Percentiles rank a stretch among this genome's conserved stretches.
Conservation (phyloP, 2,888 invertebrate species). For the Morpho deidamia region DNA sequence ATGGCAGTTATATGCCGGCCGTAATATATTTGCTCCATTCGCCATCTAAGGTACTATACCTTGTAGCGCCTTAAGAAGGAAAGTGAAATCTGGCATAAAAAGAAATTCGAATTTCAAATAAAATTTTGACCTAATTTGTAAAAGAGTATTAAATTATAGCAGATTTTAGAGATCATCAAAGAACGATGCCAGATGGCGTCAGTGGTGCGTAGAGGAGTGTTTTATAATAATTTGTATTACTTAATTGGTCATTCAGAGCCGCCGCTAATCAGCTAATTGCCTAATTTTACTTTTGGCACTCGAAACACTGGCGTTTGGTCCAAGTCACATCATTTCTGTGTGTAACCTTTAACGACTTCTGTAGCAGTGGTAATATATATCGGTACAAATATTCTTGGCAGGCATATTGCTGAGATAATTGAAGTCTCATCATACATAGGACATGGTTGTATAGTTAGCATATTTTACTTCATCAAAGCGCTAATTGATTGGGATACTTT, state of each 20-base stretch:
- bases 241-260: slow-evolving; percentile 50
- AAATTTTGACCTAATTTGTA: slow-evolving; percentile 5
- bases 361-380: no score
- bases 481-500: no score
- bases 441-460: no score
- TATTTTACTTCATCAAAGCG: no score
- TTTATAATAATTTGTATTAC: slow-evolving; percentile 67
- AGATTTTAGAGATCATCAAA: slow-evolving; percentile 36
- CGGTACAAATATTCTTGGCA: no score
- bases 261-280: slow-evolving; percentile 62
- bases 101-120: not conserved
- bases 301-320: slow-evolving; percentile 27
- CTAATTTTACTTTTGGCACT: slow-evolving; percentile 51
- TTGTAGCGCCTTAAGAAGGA: not conserved
- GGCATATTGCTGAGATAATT: no score
- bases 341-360: not conserved
- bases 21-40: no score
- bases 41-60: no score
- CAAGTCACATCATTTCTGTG: not conserved
- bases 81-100: not conserved
- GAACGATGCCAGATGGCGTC: slow-evolving; percentile 61
- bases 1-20: no score
- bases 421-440: no score
- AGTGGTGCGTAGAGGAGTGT: slow-evolving; percentile 45
- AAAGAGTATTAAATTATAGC: slow-evolving; percentile 5